These are phyloP conservation scores for Orchesella cincta DNA, from an alignment of 1,140 invertebrate genomes.

Conservation along the genomic window DNA sequence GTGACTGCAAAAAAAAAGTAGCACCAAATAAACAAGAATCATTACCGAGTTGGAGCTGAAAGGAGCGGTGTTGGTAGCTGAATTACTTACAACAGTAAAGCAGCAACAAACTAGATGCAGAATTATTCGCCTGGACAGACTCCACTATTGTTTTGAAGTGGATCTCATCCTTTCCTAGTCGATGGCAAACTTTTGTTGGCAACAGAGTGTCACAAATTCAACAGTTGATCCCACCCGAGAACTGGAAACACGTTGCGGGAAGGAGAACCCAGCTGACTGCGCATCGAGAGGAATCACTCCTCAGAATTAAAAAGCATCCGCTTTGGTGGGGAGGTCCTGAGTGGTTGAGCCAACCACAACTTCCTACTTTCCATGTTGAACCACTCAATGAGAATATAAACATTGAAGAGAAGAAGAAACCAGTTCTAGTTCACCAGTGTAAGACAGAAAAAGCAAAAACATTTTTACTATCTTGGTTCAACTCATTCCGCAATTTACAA, in stretches of 20 bases:
- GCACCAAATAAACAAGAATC: no score
- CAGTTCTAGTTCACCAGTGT: not conserved
- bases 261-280: not conserved
- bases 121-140: no score
- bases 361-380: conserved; percentile 4
- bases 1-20: no score
- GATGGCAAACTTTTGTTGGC: not conserved
- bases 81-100: no score
- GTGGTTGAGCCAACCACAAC: not conserved
- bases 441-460: not conserved
- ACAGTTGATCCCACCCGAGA: not conserved
- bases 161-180: no score
- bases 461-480: no score
- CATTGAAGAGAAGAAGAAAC: not conserved
- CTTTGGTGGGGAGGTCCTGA: not conserved
- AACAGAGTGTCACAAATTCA: not conserved
- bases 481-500: no score
- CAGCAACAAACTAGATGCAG: no score
- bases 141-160: no score
- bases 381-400: not conserved
- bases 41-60: no score
- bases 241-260: not conserved
- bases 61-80: no score
- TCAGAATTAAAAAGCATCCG: not conserved
- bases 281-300: not conserved